These are phyloP conservation scores for Paramuricea clavata DNA, from an alignment of 92 coral and sea anemone species.

Conservation along the genomic window DNA sequence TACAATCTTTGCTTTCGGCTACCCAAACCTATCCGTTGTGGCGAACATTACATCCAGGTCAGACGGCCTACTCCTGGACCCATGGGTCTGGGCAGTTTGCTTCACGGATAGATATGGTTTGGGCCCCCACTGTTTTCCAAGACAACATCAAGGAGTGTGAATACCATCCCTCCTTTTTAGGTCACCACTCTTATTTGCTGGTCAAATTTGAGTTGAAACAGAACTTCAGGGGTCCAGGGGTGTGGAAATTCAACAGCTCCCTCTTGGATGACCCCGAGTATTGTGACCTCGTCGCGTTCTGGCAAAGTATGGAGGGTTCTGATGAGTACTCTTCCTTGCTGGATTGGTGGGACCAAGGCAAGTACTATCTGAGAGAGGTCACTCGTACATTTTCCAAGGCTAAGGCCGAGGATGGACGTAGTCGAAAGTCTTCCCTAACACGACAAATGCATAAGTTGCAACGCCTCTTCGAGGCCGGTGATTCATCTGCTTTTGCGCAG, in stretches of 20 bases:
- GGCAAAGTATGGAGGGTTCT: no score
- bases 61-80: constrained; percentile 49
- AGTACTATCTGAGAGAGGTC: constrained; percentile 23
- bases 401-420: neutral
- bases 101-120: constrained; percentile 67
- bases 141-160: constrained; percentile 30
- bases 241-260: constrained; percentile 49
- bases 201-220: neutral
- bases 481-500: no score
- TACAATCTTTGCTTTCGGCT: neutral
- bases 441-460: neutral
- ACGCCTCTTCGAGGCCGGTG: neutral
- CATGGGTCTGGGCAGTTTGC: constrained; percentile 37
- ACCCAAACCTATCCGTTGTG: constrained; percentile 56
- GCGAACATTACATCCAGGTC: constrained; percentile 60
- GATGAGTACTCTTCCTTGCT: no score
- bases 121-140: constrained; percentile 42
- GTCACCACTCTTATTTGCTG: constrained; percentile 40
- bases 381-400: neutral
- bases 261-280: constrained; percentile 39
- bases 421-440: no score
- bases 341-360: neutral
- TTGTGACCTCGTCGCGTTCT: no score
- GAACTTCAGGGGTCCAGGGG: constrained; percentile 28
- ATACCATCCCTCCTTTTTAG: constrained; percentile 43